Base-by-base conservation (phyloP, 2,113 vertebrate genomes). In the Notothenia coriiceps region DNA sequence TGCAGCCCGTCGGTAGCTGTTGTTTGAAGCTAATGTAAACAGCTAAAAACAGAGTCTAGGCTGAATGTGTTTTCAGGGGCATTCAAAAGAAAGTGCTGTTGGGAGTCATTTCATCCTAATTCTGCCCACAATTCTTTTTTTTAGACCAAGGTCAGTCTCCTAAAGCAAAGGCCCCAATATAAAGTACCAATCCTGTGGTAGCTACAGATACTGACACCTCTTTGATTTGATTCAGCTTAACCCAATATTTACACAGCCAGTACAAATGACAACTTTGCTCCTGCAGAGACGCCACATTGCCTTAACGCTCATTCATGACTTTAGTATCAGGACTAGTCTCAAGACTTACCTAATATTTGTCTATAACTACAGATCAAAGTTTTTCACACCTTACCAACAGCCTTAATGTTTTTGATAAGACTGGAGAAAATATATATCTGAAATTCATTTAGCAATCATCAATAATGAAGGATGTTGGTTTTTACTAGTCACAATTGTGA, bases 141-240 rank as follows among this genome's bases (percentile, higher is more conserved):
- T 65, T 15, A 18, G 20, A 60, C 44, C 14, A 56, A 57, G 2
- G 25, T 44, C 22, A 51, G 56, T 64, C 17, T 14, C 60, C 22
- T 49, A 64, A 33, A 66, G 1, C 20, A 61, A 66, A 55, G 5
- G 14, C n/a, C 6, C 22, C 15, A 52, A 15, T 7, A 46, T n/a
- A n/a, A 15, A 50, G 33, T 33, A 11, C 11, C 8, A 49, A 61
- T 5, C 29, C 1, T 2, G 18, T 62, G 47, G 13, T 10, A 10
- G 35, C 15, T 44, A 50, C 25, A 62, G 33, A 29, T 5, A 51
- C 29, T 15, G 40, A 72, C 20, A 15, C 55, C 33, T 8, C 47
- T 44, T 61, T 54, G 25, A 25, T 79, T 61, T 73, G 47, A 65
- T 50, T 83, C 33, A 33, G 14, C 2, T 61, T 18, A 14, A 50